Percentiles rank a stretch among this genome's conserved stretches.
These are phyloP conservation scores for Morus bassanus DNA, from an alignment of 2,797 vertebrate genomes.

Conservation along the genomic window DNA sequence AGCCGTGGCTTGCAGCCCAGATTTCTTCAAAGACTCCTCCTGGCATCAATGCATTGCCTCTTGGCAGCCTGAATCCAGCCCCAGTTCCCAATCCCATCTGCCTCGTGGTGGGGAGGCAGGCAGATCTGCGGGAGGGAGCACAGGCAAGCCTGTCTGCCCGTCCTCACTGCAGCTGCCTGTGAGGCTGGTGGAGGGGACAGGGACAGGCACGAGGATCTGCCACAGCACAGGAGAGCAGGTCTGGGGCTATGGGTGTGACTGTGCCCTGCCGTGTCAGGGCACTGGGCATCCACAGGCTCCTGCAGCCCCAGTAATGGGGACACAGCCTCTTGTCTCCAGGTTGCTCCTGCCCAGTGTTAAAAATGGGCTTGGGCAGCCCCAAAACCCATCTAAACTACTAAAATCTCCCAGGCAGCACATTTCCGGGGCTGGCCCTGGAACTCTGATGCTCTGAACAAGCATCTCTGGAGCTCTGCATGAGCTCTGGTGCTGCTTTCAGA, in stretches of 20 bases:
- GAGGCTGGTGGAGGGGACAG: not conserved
- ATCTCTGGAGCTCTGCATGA: not conserved
- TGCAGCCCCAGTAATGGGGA: not conserved
- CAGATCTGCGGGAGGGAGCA: fast-evolving
- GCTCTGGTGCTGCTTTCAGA: not conserved
- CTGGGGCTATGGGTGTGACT: not conserved
- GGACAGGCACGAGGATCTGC: not conserved
- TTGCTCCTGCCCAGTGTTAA: not conserved
- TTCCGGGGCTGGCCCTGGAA: not conserved
- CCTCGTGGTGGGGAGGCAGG: not conserved
- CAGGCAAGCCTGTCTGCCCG: not conserved
- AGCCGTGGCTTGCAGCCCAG: not conserved
- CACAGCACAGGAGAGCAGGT: not conserved
- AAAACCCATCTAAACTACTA: not conserved
- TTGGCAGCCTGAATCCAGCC: not conserved
- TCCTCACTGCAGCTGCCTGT: fast-evolving
- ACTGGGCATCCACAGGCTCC: not conserved
- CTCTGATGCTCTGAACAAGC: too few relatives aligned
- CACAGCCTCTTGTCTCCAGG: fast-evolving
- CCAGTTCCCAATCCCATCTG: not conserved
- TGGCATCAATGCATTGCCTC: not conserved
- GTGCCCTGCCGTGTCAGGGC: not conserved
- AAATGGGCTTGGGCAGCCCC: not conserved
- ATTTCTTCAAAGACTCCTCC: not conserved
- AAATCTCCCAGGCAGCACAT: not conserved